Base-by-base conservation (phyloP, 2,888 invertebrate genomes). In the Chymomyza procnemis region DNA sequence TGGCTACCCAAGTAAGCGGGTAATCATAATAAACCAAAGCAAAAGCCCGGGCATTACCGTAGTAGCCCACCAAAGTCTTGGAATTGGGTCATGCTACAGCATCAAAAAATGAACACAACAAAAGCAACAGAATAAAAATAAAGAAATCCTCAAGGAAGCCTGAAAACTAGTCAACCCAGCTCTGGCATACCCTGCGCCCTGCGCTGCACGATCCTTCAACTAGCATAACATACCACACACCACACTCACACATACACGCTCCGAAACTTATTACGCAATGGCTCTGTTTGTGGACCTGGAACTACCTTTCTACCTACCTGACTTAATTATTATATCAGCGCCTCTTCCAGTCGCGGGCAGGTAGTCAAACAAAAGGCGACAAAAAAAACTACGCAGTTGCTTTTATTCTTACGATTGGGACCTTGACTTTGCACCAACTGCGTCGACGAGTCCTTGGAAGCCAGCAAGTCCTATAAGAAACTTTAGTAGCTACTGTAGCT, bases 321-420 rank as follows among this genome's bases (percentile, higher is more conserved):
- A 79, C 79, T 81, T 84, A 85, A 84, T 86, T 81, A 86, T 85
- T 86, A 85, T 86, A 85, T 84, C 84, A 85, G 73, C 61, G 61
- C 30, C 66, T 52, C 68, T 46, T 56, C 63, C 60, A 41, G 59
- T 60, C 16, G 16, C 48, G 50, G 69, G 70, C 85, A 83, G 82
- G 80, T 79, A 76, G 62, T 72, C 50, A 60, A 59, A 74, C 66
- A 67, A 64, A 57, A 74, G 75, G 62, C 60, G 69, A n/a, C 46
- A 65, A 47, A 71, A 47, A 71, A 55, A 80, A 82, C 80, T 83
- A 71, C 78, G 84, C 81, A 81, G 75, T 83, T n/a, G n/a, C n/a
- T n/a, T 77, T 72, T 69, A 69, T 67, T 71, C 26, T 26, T 26
- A 64, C 69, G 73, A 67, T 56, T 64, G 70, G 69, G 63, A 71